These are phyloP conservation scores for Eubasilissa regina DNA, from an alignment of 1,140 invertebrate genomes.

Conservation along the genomic window DNA sequence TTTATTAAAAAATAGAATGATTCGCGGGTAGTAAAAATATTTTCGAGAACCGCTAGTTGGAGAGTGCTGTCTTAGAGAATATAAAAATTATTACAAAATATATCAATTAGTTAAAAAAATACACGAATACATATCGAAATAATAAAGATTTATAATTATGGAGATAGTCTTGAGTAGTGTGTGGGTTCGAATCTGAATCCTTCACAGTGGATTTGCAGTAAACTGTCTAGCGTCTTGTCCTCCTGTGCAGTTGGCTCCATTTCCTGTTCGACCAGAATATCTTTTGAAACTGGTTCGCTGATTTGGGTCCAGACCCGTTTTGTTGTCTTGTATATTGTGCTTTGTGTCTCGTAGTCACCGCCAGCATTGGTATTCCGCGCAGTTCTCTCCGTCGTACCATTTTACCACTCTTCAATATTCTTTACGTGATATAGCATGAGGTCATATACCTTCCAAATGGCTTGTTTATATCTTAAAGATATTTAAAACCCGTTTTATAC, in stretches of 20 bases:
- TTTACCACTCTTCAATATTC: slow-evolving; percentile 12
- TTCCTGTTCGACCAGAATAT: slow-evolving; percentile 31
- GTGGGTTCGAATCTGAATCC: too few species aligned
- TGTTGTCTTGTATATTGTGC: slow-evolving; percentile 11
- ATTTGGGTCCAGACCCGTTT: slow-evolving; percentile 30
- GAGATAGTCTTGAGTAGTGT: too few species aligned
- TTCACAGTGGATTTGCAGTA: too few species aligned
- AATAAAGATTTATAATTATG: too few species aligned
- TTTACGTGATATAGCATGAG: slow-evolving; percentile 9
- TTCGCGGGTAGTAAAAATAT: too few species aligned
- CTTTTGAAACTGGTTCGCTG: slow-evolving; percentile 38
- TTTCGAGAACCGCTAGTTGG: too few species aligned
- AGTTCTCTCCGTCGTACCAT: neutral
- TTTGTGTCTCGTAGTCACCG: slow-evolving; percentile 24
- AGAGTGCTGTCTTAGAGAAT: too few species aligned
- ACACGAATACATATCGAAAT: too few species aligned
- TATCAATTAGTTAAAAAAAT: too few species aligned
- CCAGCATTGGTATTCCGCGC: slow-evolving; percentile 31
- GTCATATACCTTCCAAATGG: slow-evolving; percentile 35
- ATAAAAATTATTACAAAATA: too few species aligned
- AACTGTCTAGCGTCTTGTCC: neutral
- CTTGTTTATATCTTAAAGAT: neutral
- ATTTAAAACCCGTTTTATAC: too few species aligned
- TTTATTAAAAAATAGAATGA: too few species aligned
- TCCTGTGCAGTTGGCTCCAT: slow-evolving; percentile 8